Conservation (phyloP, 2,113 vertebrate genomes). For the Acanthochromis polyacanthus region DNA sequence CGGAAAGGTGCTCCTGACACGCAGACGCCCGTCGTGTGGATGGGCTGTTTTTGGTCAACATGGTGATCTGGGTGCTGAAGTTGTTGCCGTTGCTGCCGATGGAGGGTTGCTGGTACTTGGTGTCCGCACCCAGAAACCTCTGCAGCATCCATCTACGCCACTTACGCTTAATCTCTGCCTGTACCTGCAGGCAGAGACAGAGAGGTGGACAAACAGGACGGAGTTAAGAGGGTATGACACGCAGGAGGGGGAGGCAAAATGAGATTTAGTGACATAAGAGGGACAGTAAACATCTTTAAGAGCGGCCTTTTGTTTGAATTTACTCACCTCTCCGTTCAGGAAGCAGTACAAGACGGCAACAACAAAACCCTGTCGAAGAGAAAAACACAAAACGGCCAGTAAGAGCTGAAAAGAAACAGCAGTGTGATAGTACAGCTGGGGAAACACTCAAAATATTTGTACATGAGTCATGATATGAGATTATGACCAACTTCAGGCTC, state of each 20-base stretch:
- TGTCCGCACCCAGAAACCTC: constrained; percentile 87
- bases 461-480: constrained; percentile 68
- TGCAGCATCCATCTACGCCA: constrained; percentile 96
- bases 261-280: constrained; percentile 26
- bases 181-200: constrained; percentile 86
- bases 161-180: constrained; percentile 94
- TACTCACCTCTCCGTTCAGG: constrained; percentile 96
- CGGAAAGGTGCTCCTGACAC: constrained; percentile 90
- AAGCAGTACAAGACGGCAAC: constrained; percentile 98
- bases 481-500: constrained; percentile 50
- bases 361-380: constrained; percentile 90
- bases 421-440: constrained; percentile 45
- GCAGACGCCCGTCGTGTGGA: constrained; percentile 86
- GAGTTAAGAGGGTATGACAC: constrained; percentile 6
- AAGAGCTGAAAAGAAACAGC: constrained; percentile 32
- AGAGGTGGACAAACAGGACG: constrained; percentile 47
- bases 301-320: constrained; percentile 19
- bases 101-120: constrained; percentile 92
- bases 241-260: not conserved
- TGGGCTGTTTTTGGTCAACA: constrained; percentile 94
- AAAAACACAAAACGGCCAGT: constrained; percentile 19
- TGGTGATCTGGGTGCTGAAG: constrained; percentile 96
- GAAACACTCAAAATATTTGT: constrained; percentile 65
- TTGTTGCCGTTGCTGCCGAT: constrained; percentile 93
- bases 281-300: constrained; percentile 25